A percentile compares a stretch with the other conserved stretches of the same genome.
Evolutionary conservation across 2,797 vertebrate genomes (phyloP).

Genomic region (Synaphobranchus kaupii): DNA sequence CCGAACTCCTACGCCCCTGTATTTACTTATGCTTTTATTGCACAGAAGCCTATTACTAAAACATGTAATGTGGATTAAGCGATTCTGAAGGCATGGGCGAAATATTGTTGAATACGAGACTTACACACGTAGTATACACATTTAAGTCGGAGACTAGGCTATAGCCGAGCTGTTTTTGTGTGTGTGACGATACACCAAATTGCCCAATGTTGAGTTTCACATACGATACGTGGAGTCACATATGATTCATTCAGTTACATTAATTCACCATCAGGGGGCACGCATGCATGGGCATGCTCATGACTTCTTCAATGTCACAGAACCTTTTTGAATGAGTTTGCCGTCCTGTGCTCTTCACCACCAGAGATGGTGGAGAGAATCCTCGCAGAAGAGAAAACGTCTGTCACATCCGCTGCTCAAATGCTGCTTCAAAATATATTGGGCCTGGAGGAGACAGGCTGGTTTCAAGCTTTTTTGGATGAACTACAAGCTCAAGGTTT

Average conservation of each 20-base stretch:
- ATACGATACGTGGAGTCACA: not conserved
- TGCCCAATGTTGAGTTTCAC: not conserved
- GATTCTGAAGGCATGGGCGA: too few relatives aligned
- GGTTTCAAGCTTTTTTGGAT: conserved; percentile 57
- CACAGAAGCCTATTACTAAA: too few relatives aligned
- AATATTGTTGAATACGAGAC: too few relatives aligned
- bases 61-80: too few relatives aligned
- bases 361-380: conserved; percentile 49
- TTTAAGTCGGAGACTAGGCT: too few relatives aligned
- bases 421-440: conserved; percentile 42
- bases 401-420: conserved; percentile 43
- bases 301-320: not conserved
- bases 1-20: too few relatives aligned
- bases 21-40: too few relatives aligned
- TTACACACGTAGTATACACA: too few relatives aligned
- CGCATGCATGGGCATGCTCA: not conserved
- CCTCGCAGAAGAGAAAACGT: conserved; percentile 42
- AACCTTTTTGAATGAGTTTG: not conserved
- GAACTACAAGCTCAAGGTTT: conserved; percentile 36
- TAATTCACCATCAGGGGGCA: not conserved
- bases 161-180: too few relatives aligned
- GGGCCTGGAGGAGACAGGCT: conserved; percentile 41
- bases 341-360: conserved; percentile 30
- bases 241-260: not conserved
- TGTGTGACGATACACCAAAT: too few relatives aligned